Base-by-base conservation (phyloP, 1,140 invertebrate genomes). In the Adelges cooleyi region DNA sequence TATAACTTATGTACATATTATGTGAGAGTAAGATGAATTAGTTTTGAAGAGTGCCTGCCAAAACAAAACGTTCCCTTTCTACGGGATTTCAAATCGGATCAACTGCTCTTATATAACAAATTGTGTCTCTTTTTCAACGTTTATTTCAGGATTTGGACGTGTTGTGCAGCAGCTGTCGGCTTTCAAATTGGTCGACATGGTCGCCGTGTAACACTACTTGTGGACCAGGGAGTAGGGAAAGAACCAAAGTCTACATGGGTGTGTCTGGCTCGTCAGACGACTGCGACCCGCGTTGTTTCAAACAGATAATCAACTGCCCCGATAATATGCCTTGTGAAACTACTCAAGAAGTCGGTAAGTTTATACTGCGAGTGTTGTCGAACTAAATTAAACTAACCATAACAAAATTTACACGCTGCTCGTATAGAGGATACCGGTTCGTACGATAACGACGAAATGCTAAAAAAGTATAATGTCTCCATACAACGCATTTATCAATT, bases 161-260 rank as follows among this genome's bases (percentile, higher is more conserved):
- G 22, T 8, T 62, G 10, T 62, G 56, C 3, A 62, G 17, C 2
- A 62, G 46, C n/a, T 62, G 56, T 62, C 22, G 38, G 23, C 4
- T 67, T 15, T 11, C 82, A 1, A 79, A 82, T 13, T 94, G 90
- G 90, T 79, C 81, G 18, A 73, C 78, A 36, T 94, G 89, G 89
- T 86, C 86, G 6, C 82, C 86, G 67, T 95, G 91, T 74, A 89
- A 88, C 0, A 82, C 81, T 1, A 84, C 84, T 9, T 95, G 92
- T 73, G 90, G 90, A 1, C 76, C 85, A 36, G 92, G 91, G 1
- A 76, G 87, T 40, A 82, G 79, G 72, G 85, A 87, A 75, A 78
- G 90, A 29, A 83, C 81, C 0, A 54, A 70, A 15, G 6, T 25
- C 5, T 38, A 36, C 23, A 40, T 51, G 17, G 18, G 10, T 18